Conservation (phyloP, 2,888 invertebrate species). For the Linnaemya tessellans region DNA sequence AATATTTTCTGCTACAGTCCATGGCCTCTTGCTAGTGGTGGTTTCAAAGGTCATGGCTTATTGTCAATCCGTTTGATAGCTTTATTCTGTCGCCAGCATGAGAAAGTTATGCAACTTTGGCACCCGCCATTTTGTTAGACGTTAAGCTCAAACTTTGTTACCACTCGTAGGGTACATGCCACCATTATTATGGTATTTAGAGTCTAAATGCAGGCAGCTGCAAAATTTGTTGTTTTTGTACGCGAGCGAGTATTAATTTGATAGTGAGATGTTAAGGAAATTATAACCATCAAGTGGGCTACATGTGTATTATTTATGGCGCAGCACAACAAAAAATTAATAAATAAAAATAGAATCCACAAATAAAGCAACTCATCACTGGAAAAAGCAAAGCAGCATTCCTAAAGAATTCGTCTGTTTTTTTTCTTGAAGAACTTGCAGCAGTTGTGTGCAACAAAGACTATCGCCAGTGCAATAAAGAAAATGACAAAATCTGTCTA, state of each 20-base stretch:
- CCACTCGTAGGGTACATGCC: constrained; percentile 28
- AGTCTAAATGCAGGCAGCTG: constrained; percentile 61
- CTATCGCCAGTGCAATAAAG: constrained; percentile 21
- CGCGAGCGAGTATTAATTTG: constrained; percentile 41
- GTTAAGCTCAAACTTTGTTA: background rate
- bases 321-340: constrained; percentile 20
- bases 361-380: constrained; percentile 36
- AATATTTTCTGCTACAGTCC: background rate
- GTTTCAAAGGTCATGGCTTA: too few species aligned
- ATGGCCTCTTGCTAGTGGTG: background rate
- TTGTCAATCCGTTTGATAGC: too few species aligned
- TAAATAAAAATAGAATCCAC: constrained; percentile 33
- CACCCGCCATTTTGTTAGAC: background rate
- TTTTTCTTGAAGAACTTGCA: constrained; percentile 27
- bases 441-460: constrained; percentile 16
- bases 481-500: constrained; percentile 45
- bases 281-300: constrained; percentile 77
- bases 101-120: background rate
- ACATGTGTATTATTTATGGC: constrained; percentile 63
- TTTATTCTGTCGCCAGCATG: too few species aligned
- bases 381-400: constrained; percentile 48
- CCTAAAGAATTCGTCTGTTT: constrained; percentile 6
- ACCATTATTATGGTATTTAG: constrained; percentile 32
- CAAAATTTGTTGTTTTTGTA: constrained; percentile 36
- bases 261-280: constrained; percentile 64